phyloP scores from a whole-genome alignment of 2,113 vertebrate species.

The Verasper variegatus region DNA sequence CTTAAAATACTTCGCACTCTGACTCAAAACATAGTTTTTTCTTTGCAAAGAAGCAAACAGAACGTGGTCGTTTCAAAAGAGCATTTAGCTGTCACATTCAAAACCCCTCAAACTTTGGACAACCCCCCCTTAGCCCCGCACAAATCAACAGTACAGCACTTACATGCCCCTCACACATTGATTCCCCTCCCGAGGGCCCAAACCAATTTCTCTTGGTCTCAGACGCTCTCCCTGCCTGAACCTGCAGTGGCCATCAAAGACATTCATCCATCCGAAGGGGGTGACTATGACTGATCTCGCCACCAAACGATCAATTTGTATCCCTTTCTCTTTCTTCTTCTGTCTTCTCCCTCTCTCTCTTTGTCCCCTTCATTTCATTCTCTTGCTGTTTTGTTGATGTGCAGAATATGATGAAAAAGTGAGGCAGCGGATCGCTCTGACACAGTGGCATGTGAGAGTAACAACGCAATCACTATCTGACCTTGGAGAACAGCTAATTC shows the following conservation, averaged over 20 bases:
- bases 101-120: slow-evolving; percentile 67
- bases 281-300: slow-evolving; percentile 99
- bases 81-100: slow-evolving; percentile 59
- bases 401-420: slow-evolving; percentile 99
- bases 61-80: slow-evolving; percentile 45
- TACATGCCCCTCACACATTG: slow-evolving; percentile 90
- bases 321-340: slow-evolving; percentile 82
- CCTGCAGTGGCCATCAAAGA: slow-evolving; percentile 98
- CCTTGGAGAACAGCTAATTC: slow-evolving; percentile 99
- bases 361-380: slow-evolving; percentile 60
- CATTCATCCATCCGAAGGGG: slow-evolving; percentile 98
- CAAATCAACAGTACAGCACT: slow-evolving; percentile 77
- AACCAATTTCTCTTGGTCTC: slow-evolving; percentile 99
- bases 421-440: slow-evolving; percentile 90
- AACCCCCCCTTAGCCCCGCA: slow-evolving; percentile 55
- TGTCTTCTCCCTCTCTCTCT: slow-evolving; percentile 36
- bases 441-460: slow-evolving; percentile 93
- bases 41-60: slow-evolving; percentile 23
- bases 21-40: slow-evolving; percentile 5
- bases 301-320: slow-evolving; percentile 99
- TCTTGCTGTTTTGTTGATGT: slow-evolving; percentile 85
- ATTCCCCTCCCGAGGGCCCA: slow-evolving; percentile 94
- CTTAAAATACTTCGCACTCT: neutral
- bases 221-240: slow-evolving; percentile 91
- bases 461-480: slow-evolving; percentile 97